Evolutionary conservation across 2,888 invertebrate genomes (phyloP).

Genomic region (Oscheius myriophilus): DNA sequence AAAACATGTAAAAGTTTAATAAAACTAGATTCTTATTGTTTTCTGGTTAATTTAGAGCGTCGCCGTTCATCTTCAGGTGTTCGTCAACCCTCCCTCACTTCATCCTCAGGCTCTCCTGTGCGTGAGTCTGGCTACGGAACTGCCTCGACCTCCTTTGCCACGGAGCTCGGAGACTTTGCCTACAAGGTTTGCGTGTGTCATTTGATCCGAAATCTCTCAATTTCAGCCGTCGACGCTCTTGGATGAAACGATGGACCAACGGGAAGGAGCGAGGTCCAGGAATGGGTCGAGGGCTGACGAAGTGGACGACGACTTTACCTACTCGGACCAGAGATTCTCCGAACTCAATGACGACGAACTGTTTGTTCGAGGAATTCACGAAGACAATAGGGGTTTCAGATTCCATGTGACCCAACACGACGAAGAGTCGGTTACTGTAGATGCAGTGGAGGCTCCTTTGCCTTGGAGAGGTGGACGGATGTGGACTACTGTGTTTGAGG

Average conservation of each 20-base stretch:
- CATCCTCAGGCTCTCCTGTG: conserved; percentile 36
- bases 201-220: conserved; percentile 10
- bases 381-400: conserved; percentile 7
- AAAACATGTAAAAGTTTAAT: no score
- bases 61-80: neutral
- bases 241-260: conserved; percentile 43
- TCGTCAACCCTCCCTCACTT: conserved; percentile 19
- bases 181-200: conserved; percentile 5
- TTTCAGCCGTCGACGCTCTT: conserved; percentile 27
- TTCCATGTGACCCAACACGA: conserved; percentile 18
- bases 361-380: neutral
- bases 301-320: conserved; percentile 46
- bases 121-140: conserved; percentile 59
- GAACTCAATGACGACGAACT: conserved; percentile 33
- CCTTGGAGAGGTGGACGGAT: conserved; percentile 44
- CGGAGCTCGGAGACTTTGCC: conserved; percentile 37
- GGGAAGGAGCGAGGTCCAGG: conserved; percentile 49
- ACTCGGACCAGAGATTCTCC: conserved; percentile 48
- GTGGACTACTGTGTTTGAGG: conserved; percentile 70
- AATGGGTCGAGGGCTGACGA: conserved; percentile 36
- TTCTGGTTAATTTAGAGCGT: no score
- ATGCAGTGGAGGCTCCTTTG: conserved; percentile 18
- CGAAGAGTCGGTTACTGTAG: conserved; percentile 3
- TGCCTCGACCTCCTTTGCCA: conserved; percentile 51
- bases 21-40: no score